Percentiles rank a stretch among this genome's conserved stretches.
These are phyloP conservation scores for Cosmopolites sordidus DNA, from an alignment of 2,888 invertebrate species.

Conservation along the genomic window DNA sequence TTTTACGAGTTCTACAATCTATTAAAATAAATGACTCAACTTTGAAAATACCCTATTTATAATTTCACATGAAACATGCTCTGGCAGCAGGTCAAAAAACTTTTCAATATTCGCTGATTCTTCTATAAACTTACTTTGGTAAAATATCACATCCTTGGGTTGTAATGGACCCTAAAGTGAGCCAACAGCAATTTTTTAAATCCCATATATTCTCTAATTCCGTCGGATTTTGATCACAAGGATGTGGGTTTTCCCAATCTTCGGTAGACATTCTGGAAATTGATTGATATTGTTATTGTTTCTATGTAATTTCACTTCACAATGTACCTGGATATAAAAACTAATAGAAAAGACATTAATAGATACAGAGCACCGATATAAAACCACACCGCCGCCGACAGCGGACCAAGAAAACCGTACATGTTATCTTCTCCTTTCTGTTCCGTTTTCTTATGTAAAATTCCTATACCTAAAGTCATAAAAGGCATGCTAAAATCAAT, in stretches of 20 bases:
- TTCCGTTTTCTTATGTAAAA: conserved; percentile 77
- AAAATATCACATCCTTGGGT: conserved; percentile 91
- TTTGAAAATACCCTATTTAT: too few species aligned
- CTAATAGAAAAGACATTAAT: conserved; percentile 75
- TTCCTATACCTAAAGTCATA: conserved; percentile 89
- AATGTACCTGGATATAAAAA: conserved; percentile 64
- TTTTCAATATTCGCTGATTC: neutral
- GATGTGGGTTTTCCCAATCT: conserved; percentile 94
- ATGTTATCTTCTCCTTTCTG: conserved; percentile 67
- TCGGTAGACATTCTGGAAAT: conserved; percentile 73
- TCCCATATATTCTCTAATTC: conserved; percentile 89
- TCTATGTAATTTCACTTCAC: neutral
- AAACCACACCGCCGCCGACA: conserved; percentile 82
- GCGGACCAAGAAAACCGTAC: conserved; percentile 86
- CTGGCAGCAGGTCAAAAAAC: too few species aligned
- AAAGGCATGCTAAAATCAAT: conserved; percentile 98
- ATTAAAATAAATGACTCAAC: too few species aligned
- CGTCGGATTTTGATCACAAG: conserved; percentile 80
- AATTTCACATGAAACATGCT: too few species aligned
- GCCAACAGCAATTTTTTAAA: conserved; percentile 87
- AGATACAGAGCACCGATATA: conserved; percentile 84
- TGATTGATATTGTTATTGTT: neutral
- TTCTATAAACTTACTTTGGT: conserved; percentile 65
- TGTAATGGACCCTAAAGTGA: conserved; percentile 88
- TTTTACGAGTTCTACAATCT: too few species aligned